Evolutionary conservation across 1,140 invertebrate genomes (phyloP), one percentile per base, ranked within the genome.

Genomic region (Chironomus tepperi): DNA sequence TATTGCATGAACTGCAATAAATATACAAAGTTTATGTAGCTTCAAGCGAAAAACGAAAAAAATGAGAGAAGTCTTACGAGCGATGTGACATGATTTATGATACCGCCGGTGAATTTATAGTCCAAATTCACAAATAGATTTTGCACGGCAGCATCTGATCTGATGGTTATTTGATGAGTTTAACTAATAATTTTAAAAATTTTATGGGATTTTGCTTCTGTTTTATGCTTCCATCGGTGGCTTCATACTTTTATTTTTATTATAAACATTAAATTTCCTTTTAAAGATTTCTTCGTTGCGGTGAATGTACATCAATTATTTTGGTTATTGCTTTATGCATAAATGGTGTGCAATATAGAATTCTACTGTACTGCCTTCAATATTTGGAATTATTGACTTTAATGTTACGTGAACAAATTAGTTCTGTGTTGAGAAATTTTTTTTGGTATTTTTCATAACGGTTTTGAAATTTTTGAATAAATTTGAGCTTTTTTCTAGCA

Each of bases 111-210:
- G 18, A 70, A 70, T 70, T 70, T 70, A 70, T 21, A 18, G 65
- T 70, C 65, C 19, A 70, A 70, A 70, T 19, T 70, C 47, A 16
- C 65, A 70, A 70, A 70, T 21, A 70, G 65, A 70, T 70, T 70
- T n/a, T 57, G n/a, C n/a, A 57, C 47, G 47, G 12, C 47, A 57
- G 12, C 47, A 5, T 57, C 47, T n/a, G 47, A 12, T 57, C n/a
- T 57, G 47, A 57, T 57, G 47, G 47, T 57, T 57, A 57, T 57
- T 57, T 57, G 47, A 57, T 57, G 47, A 57, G 47, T 57, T n/a
- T 57, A 57, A 57, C 12, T 57, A 57, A 57, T 57, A 57, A 57
- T 57, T 57, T 57, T 57, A 57, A 12, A 34, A 57, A 57, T 57
- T 57, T 57, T 57, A 57, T 57, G 47, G 5, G 47, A n/a, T 57